Evolutionary conservation across 2,888 invertebrate genomes (phyloP).

Genomic region (Sisyra terminalis): DNA sequence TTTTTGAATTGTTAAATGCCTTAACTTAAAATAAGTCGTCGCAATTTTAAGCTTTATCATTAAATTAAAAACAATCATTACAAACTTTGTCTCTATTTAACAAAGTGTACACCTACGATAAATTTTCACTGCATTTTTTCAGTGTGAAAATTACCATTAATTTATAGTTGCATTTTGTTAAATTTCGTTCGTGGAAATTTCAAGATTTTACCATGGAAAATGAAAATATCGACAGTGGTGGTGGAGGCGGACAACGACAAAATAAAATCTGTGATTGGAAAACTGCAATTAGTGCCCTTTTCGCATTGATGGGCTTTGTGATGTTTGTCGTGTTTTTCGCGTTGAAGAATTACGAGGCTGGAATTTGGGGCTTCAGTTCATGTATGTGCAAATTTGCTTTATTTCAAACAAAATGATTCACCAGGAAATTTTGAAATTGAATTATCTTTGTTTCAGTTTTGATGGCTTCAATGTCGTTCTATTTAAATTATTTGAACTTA

Average conservation of each 20-base stretch:
- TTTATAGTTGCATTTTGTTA: background rate
- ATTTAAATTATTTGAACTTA: constrained; percentile 6
- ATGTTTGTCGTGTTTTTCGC: constrained; percentile 4
- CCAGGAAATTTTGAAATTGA: background rate
- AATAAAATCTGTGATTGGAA: constrained; percentile 2
- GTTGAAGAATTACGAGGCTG: constrained; percentile 6
- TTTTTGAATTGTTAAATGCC: too few species aligned
- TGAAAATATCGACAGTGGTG: background rate
- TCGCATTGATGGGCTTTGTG: background rate
- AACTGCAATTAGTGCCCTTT: constrained; percentile 4
- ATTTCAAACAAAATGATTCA: background rate
- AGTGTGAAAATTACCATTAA: background rate
- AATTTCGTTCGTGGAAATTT: background rate
- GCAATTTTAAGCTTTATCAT: too few species aligned
- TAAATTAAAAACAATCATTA: too few species aligned
- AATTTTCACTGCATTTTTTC: too few species aligned
- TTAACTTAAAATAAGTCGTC: too few species aligned
- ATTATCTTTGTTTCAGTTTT: background rate
- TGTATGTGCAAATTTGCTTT: constrained; percentile 3
- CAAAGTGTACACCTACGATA: too few species aligned
- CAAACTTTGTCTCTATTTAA: too few species aligned
- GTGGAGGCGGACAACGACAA: background rate
- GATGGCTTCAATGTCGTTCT: constrained; percentile 2
- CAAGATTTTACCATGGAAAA: background rate
- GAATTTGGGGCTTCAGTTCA: constrained; percentile 6